phyloP scores from a whole-genome alignment of 1,140 invertebrate genomes.

The Aphis gossypii region DNA sequence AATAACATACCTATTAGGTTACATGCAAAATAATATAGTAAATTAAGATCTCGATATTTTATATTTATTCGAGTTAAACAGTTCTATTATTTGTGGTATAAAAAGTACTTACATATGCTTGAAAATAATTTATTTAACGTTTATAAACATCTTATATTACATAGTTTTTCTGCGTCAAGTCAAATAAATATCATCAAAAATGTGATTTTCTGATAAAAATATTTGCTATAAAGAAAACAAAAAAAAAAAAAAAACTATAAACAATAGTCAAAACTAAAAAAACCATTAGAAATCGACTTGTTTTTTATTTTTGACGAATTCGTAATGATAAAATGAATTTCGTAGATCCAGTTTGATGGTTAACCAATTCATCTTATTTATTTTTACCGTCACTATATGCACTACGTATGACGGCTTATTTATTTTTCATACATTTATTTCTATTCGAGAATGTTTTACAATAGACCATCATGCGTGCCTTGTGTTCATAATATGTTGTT shows the following conservation, averaged over 20 bases:
- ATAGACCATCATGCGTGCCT: background rate
- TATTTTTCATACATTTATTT: constrained; percentile 11
- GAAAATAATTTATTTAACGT: too few relatives aligned
- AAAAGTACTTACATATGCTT: too few relatives aligned
- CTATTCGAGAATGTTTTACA: background rate
- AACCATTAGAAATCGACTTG: background rate
- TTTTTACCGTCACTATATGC: background rate
- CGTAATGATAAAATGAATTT: background rate
- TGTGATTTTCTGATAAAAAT: background rate
- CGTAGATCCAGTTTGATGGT: background rate
- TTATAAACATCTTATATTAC: background rate
- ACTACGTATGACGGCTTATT: background rate
- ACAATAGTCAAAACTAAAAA: background rate
- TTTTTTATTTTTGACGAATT: background rate
- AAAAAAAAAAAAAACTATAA: too few relatives aligned
- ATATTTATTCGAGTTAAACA: background rate
- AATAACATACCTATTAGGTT: background rate
- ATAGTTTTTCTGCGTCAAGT: background rate
- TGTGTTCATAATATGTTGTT: background rate
- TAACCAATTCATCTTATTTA: constrained; percentile 8
- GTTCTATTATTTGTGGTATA: too few relatives aligned
- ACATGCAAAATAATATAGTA: background rate
- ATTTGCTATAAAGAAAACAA: background rate
- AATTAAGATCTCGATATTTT: too few relatives aligned
- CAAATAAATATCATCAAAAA: background rate